Percentiles rank a stretch among this genome's conserved stretches.
These are phyloP conservation scores for Pharmacophagus antenor DNA, from an alignment of 2,888 invertebrate genomes.

Conservation along the genomic window DNA sequence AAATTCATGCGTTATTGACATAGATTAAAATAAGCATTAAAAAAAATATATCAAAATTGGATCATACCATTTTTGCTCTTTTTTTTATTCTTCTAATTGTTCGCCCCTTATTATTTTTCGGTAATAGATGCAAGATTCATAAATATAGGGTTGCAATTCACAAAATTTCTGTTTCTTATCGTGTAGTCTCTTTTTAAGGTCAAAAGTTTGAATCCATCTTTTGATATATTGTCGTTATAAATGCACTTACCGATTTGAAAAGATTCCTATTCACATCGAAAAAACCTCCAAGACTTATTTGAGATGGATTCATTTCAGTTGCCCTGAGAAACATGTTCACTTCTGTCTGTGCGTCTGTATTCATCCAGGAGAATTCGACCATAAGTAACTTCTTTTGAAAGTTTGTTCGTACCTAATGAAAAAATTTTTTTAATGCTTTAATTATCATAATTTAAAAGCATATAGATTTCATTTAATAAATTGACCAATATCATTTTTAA, in stretches of 20 bases:
- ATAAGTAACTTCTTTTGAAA: conserved; percentile 87
- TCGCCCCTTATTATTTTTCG: no score
- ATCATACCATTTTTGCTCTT: no score
- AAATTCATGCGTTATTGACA: neutral
- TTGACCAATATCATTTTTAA: neutral
- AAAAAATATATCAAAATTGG: no score
- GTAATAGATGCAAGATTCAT: no score
- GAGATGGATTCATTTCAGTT: conserved; percentile 88
- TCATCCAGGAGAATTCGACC: conserved; percentile 89
- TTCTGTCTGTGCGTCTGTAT: conserved; percentile 87
- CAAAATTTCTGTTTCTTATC: no score
- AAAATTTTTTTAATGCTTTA: no score
- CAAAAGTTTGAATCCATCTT: no score
- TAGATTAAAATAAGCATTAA: neutral
- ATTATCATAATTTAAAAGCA: neutral
- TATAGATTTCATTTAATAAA: neutral
- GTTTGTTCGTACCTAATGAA: conserved; percentile 80
- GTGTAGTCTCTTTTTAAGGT: no score
- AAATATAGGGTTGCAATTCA: no score
- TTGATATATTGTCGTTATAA: no score
- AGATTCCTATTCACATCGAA: conserved; percentile 86
- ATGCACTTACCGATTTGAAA: conserved; percentile 84
- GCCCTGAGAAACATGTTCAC: conserved; percentile 88
- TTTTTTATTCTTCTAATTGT: no score
- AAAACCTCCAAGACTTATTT: conserved; percentile 87